A percentile compares a stretch with the other conserved stretches of the same genome.
These are phyloP conservation scores for Thymelicus acteon DNA, from an alignment of 2,888 invertebrate genomes.

Conservation along the genomic window DNA sequence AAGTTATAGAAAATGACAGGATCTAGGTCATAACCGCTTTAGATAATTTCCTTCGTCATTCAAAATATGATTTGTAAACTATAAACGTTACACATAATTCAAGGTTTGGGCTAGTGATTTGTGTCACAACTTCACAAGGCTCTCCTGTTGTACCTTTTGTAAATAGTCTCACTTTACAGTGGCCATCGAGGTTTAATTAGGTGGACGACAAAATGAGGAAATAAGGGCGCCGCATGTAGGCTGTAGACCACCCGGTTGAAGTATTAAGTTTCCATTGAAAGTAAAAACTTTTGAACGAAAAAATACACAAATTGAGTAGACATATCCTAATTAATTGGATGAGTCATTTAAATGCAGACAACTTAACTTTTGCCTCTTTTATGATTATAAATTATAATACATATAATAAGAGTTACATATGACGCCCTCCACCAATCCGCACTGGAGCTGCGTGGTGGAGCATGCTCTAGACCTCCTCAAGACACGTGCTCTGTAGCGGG, in stretches of 20 bases:
- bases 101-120: slow-evolving; percentile 5
- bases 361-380: too few species aligned
- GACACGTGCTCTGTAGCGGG: too few species aligned
- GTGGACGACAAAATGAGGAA: slow-evolving; percentile 4
- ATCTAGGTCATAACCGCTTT: neutral
- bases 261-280: slow-evolving; percentile 12
- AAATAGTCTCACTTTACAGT: slow-evolving; percentile 24
- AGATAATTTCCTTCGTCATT: too few species aligned
- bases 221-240: slow-evolving; percentile 1
- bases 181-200: slow-evolving; percentile 18
- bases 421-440: too few species aligned
- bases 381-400: too few species aligned
- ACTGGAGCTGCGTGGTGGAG: too few species aligned
- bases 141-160: slow-evolving; percentile 18
- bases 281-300: neutral
- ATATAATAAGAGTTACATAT: too few species aligned
- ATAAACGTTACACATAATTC: neutral
- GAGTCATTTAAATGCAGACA: too few species aligned
- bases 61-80: too few species aligned
- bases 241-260: neutral
- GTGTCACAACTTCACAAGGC: slow-evolving; percentile 2
- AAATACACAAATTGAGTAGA: too few species aligned
- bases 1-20: slow-evolving; percentile 6
- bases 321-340: too few species aligned
- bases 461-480: too few species aligned